Conservation (phyloP, 2,113 vertebrate genomes). For the Pelvicachromis taeniatus region DNA sequence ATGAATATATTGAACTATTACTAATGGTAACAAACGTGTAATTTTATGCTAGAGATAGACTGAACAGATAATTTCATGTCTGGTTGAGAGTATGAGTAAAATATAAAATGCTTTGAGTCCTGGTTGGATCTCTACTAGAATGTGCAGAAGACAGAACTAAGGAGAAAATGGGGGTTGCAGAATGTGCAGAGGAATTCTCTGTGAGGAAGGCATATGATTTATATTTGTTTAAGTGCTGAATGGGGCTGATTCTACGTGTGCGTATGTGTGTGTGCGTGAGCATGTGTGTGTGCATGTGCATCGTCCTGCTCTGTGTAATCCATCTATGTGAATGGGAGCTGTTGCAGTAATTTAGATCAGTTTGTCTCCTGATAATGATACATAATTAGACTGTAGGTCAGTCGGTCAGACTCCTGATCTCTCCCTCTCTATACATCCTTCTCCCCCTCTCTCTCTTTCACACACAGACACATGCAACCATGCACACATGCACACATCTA, state of each 20-base stretch:
- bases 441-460: not conserved
- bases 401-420: constrained; percentile 67
- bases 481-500: not conserved
- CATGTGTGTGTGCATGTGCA: not conserved
- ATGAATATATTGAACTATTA: not conserved
- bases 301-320: constrained; percentile 55
- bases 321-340: constrained; percentile 69
- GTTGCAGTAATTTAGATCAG: constrained; percentile 71
- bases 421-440: not conserved
- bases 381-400: constrained; percentile 73
- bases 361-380: constrained; percentile 71
- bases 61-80: not conserved
- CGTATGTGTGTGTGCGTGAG: not conserved
- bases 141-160: not conserved
- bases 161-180: constrained; percentile 1
- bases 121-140: not conserved
- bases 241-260: constrained; percentile 17
- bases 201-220: constrained; percentile 58
- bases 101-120: not conserved
- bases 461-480: not conserved
- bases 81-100: not conserved
- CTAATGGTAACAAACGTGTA: not conserved
- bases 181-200: constrained; percentile 39
- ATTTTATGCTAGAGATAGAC: not conserved
- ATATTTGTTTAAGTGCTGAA: constrained; percentile 69